Evolutionary conservation across 2,888 invertebrate species (phyloP), one percentile per base, ranked within the genome.

Genomic region (Epinotia bilunana): DNA sequence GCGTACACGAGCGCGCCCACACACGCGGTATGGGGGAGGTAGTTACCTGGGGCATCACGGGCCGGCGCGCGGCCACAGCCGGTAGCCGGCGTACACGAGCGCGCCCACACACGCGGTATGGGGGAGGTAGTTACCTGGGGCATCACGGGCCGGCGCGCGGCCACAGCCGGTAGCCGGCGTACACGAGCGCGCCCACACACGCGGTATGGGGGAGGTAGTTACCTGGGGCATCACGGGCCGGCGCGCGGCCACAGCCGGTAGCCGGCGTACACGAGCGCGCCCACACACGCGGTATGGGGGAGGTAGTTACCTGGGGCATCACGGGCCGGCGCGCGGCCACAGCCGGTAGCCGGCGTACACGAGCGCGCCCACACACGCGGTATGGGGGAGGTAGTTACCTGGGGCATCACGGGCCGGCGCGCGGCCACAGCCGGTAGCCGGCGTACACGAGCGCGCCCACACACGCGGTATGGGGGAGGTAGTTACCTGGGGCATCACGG

Each of bases 1-100:
- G 94, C 88, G 87, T 94, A 95, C 77, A 95, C 85, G 4, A 95
- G 91, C 65, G 95, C 91, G 80, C 95, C 95, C 77, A 94, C 88
- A 74, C 95, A 87, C 71, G 95, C 94, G 79, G 94, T n/a, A n/a
- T n/a, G n/a, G n/a, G n/a, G n/a, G 95, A 20, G 20, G 20, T 0
- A 12, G 46, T 16, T 23, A 49, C 53, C 53, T n/a, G n/a, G 7
- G 6, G 20, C 18, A 84, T 89, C 87, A 89, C 61, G 89, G 87
- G 84, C 90, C 88, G 89, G 80, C 91, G 49, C 90, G 89, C 78
- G 95, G 95, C 75, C 94, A 82, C 76, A 93, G 88, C 84, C 90
- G 91, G 85, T 95, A 95, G 4, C 92, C 91, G 55, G 94, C 88
- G 87, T 94, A 95, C 77, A 95, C 85, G 4, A 95, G 91, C 65